A percentile compares a stretch with the other conserved stretches of the same genome.
phyloP scores from a whole-genome alignment of 2,797 vertebrate species.

The Leptodactylus fallax region DNA sequence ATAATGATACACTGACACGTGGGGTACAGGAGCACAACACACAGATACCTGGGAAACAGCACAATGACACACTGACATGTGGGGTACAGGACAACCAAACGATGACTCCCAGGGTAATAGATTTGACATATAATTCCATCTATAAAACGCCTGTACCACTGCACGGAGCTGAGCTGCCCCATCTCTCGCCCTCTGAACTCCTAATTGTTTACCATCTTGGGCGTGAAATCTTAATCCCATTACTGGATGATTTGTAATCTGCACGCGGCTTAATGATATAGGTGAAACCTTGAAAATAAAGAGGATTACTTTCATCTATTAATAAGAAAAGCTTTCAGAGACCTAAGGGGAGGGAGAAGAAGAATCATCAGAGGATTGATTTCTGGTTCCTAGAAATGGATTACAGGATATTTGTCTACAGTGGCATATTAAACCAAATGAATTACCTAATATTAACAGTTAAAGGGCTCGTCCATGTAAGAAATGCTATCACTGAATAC shows the following conservation, averaged over 20 bases:
- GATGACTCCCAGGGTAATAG: too few species aligned
- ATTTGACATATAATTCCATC: not conserved
- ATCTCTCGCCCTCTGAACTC: constrained; percentile 33
- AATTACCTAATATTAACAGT: not conserved
- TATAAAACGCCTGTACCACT: not conserved
- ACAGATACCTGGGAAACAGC: not conserved
- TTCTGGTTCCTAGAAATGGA: not conserved
- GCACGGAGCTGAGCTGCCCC: not conserved
- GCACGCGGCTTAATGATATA: constrained; percentile 4
- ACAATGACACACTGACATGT: not conserved
- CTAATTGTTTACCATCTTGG: constrained; percentile 46
- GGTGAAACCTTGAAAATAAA: constrained; percentile 44
- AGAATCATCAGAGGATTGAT: not conserved
- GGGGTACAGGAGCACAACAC: too few species aligned
- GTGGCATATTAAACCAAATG: too few species aligned
- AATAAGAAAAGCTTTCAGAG: constrained; percentile 25
- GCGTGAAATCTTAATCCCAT: constrained; percentile 53
- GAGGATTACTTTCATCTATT: constrained; percentile 61
- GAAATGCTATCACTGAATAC: too few species aligned
- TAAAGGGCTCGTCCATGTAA: not conserved
- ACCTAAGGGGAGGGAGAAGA: not conserved
- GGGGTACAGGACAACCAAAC: not conserved
- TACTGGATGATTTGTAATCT: constrained; percentile 56
- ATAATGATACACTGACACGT: too few species aligned
- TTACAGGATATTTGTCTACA: not conserved